Base-by-base conservation (phyloP, 2,888 invertebrate genomes). In the Onchidella celtica region DNA sequence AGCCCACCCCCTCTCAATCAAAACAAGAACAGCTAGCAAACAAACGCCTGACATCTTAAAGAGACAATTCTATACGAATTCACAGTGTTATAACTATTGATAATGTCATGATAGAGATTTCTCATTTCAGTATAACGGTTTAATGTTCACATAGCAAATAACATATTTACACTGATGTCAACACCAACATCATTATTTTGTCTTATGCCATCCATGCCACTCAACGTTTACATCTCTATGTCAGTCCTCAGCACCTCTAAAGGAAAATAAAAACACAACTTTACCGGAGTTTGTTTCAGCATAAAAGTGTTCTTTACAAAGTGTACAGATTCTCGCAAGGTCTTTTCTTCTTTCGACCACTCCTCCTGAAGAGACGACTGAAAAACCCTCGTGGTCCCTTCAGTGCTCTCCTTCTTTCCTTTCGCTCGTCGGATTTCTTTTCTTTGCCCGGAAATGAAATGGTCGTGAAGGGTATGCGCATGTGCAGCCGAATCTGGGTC, bases 401-500 rank as follows among this genome's bases (percentile, higher is more conserved):
- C 59, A 79, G 55, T n/a, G 79, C 17, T 29, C 82, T 69, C 68
- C 79, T 82, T 68, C 79, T 82, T 36, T 78, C 70, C 55, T 83
- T 83, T 21, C 57, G 57, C 3, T 79, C 80, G 36, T 82, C 79
- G n/a, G 72, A 63, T 38, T 24, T 70, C 11, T 72, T 69, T 32
- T 77, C 84, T 59, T 82, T 82, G 24, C 81, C 79, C 27, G 84
- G 84, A 59, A 84, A 85, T 68, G 81, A 65, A 27, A 81, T 82
- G 14, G 84, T 83, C 57, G 83, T 83, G 59, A 85, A 82, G 14
- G 83, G 85, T 69, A 86, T 83, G 82, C 86, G 86, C 34, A 89
- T 85, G 81, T 97, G 97, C 87, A 98, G 95, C 77, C 97, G 95
- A 89, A 98, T 97, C 94, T 98, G 98, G 89, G 96, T 97, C 85